Evolutionary conservation across 1,140 invertebrate species (phyloP).

Genomic region (Lasaia peninsularis): DNA sequence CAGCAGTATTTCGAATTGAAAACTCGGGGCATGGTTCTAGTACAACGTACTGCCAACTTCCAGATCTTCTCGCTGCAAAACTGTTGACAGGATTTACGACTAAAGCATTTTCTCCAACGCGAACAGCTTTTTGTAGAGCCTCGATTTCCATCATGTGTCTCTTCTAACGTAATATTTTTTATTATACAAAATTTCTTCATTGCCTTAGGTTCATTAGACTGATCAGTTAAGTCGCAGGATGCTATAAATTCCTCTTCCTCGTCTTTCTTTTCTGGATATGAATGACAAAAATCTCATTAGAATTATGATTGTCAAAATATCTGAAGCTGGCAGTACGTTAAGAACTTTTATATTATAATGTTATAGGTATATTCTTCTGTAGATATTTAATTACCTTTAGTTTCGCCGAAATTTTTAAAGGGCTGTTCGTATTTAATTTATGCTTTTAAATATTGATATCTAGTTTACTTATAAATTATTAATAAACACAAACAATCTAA

Average conservation of each 20-base stretch:
- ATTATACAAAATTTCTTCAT: slow-evolving; percentile 47
- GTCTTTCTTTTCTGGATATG: slow-evolving; percentile 36
- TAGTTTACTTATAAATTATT: no score
- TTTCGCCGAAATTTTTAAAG: no score
- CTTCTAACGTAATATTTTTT: slow-evolving; percentile 38
- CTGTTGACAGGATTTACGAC: slow-evolving; percentile 40
- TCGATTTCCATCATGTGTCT: slow-evolving; percentile 25
- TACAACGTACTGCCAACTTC: slow-evolving; percentile 60
- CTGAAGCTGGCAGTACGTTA: slow-evolving; percentile 47
- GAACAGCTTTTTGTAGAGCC: slow-evolving; percentile 23
- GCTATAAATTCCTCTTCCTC: slow-evolving; percentile 51
- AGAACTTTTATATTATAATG: slow-evolving; percentile 28
- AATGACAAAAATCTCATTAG: slow-evolving; percentile 25
- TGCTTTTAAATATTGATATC: no score
- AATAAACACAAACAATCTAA: no score
- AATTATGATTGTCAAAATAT: slow-evolving; percentile 1
- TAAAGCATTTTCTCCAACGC: slow-evolving; percentile 42
- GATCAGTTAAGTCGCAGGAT: slow-evolving; percentile 49
- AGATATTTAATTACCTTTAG: no score
- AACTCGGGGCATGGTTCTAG: slow-evolving; percentile 37
- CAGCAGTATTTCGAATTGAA: slow-evolving; percentile 45
- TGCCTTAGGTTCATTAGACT: slow-evolving; percentile 25
- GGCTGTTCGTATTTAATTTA: no score
- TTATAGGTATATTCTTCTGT: slow-evolving; percentile 1
- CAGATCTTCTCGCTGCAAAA: slow-evolving; percentile 42